A percentile compares a stretch with the other conserved stretches of the same genome.
phyloP scores from a whole-genome alignment of 2,888 invertebrate species.

The Trissolcus brochymenae region DNA sequence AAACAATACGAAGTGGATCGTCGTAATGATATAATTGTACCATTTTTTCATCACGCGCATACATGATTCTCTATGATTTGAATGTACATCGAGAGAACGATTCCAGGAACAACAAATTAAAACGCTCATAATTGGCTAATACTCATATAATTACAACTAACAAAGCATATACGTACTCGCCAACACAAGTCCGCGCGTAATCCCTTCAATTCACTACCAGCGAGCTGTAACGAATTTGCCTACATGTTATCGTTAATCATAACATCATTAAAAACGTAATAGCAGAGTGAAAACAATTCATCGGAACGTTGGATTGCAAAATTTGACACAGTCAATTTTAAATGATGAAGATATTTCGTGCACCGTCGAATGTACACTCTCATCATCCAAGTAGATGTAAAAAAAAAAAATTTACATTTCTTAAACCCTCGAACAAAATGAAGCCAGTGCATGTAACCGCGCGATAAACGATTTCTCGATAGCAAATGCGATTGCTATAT shows the following conservation, averaged over 20 bases:
- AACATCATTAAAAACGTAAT: conserved; percentile 31
- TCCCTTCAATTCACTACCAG: conserved; percentile 29
- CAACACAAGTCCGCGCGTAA: conserved; percentile 9
- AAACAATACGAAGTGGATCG: too few species aligned
- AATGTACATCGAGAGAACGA: background rate
- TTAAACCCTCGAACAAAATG: too few species aligned
- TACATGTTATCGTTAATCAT: conserved; percentile 30
- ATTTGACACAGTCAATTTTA: conserved; percentile 14
- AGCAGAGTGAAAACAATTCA: conserved; percentile 26
- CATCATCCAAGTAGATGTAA: background rate
- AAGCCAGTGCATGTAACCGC: too few species aligned
- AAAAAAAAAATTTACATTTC: background rate
- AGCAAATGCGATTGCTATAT: background rate
- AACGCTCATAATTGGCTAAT: conserved; percentile 4
- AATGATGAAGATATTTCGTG: conserved; percentile 23
- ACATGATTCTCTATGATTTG: too few species aligned
- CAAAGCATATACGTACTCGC: conserved; percentile 17
- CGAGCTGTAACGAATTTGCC: conserved; percentile 31
- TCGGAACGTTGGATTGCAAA: conserved; percentile 11
- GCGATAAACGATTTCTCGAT: too few species aligned
- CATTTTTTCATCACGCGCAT: too few species aligned
- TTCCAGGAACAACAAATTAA: conserved; percentile 17
- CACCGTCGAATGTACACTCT: background rate
- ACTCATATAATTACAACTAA: conserved; percentile 17
- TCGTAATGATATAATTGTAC: too few species aligned